Evolutionary conservation across 2,113 vertebrate genomes (phyloP).

Genomic region (Boulengeromyrus knoepffleri): DNA sequence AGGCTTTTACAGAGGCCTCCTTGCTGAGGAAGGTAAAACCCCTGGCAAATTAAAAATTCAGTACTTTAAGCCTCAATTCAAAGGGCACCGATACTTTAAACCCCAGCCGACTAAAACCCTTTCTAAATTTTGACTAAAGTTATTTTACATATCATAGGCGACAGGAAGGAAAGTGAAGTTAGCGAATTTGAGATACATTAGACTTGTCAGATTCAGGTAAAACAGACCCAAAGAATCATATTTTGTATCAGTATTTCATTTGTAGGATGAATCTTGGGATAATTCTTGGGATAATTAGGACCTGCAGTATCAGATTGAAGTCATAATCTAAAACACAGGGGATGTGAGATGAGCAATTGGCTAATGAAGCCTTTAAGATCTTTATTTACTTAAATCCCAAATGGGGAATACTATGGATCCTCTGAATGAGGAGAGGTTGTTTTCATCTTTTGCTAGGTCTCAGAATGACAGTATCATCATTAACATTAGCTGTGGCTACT

Average conservation of each 20-base stretch:
- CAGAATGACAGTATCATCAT: neutral
- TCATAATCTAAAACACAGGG: constrained; percentile 8
- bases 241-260: neutral
- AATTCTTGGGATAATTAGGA: neutral
- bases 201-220: neutral
- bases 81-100: neutral
- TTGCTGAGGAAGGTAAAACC: neutral
- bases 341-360: neutral
- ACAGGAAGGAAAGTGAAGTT: neutral
- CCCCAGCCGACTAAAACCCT: neutral
- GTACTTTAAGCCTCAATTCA: constrained; percentile 7
- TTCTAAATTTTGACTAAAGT: neutral
- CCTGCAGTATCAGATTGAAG: neutral
- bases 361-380: neutral
- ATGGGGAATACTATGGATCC: neutral
- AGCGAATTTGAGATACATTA: neutral
- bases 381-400: neutral
- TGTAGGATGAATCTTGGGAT: neutral
- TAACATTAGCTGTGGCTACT: neutral
- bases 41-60: neutral
- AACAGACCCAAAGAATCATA: too few relatives aligned
- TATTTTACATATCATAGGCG: neutral
- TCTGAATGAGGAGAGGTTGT: neutral
- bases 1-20: neutral
- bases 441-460: neutral